Base-by-base conservation (phyloP, 2,797 vertebrate species). In the Lepilemur ruficaudatus region DNA sequence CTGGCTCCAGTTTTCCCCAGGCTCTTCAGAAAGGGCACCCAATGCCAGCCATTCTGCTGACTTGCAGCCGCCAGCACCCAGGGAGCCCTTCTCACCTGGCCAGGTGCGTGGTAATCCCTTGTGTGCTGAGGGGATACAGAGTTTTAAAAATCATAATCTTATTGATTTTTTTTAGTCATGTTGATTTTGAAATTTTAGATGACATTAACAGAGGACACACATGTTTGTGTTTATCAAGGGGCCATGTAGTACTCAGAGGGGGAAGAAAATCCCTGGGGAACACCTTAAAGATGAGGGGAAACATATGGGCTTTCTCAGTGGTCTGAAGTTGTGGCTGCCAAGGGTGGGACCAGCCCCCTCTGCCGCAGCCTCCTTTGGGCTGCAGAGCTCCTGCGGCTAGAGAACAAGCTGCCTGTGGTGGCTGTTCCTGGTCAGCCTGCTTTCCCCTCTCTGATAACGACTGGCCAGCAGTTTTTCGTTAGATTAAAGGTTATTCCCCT, bases 361-460 rank as follows among this genome's bases (percentile, higher is more conserved):
- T 32, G 32, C 72, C 11, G 17, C 35, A 3, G 57, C 28, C 38
- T 38, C 69, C 82, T 28, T 67, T 25, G 9, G 7, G 22, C 10
- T 4, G 4, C 5, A 0, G 86, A 12, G 15, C 55, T 20, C 9
- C 28, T 55, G 22, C 0, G 2, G 76, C 46, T 15, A 8, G 43
- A 88, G 78, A 32, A 11, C 23, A 15, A 46, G 41, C 38, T 17
- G 2, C 78, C 41, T 28, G 14, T 23, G 25, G 20, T 32, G 6
- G 17, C 43, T 23, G 5, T 6, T 28, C 28, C 17, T 15, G 12
- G 22, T n/a, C 84, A 32, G 38, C 86, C 85, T 18, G n/a, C 67
- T 69, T 20, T 67, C 67, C 65, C 65, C 38, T 15, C 65, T 30
- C 57, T 28, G 1, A 15, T 20, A 10, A 35, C 0, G 7, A 30